Percentiles rank a stretch among this genome's conserved stretches.
phyloP scores from a whole-genome alignment of 2,888 invertebrate species.

The Agonopterix alstromeriana region DNA sequence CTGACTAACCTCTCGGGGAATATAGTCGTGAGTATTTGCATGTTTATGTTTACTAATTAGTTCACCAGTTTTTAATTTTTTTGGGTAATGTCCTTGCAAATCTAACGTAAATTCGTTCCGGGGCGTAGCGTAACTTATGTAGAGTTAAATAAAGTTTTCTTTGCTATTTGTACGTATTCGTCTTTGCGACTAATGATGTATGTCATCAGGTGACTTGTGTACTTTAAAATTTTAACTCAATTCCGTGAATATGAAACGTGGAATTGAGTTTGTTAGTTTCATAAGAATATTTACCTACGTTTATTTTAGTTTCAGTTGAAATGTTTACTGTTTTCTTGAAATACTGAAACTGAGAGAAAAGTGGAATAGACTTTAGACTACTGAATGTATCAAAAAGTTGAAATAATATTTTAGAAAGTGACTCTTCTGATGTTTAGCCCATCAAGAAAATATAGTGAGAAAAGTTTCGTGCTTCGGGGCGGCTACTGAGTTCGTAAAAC shows the following conservation, averaged over 20 bases:
- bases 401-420: no score
- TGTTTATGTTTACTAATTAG: no score
- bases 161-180: slow-evolving; percentile 29
- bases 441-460: no score
- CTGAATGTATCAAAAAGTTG: no score
- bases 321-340: no score
- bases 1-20: no score
- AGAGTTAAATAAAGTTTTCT: slow-evolving; percentile 52
- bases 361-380: neutral
- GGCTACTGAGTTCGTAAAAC: no score
- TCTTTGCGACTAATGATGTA: slow-evolving; percentile 55
- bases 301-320: no score
- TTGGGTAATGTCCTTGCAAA: slow-evolving; percentile 20
- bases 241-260: slow-evolving; percentile 29
- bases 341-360: neutral
- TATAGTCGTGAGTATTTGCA: no score
- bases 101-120: slow-evolving; percentile 21
- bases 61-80: neutral
- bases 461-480: no score
- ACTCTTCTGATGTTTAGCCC: no score
- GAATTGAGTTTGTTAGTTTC: slow-evolving; percentile 33
- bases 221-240: slow-evolving; percentile 42
- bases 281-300: no score
- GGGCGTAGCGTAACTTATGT: slow-evolving; percentile 32
- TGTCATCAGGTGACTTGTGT: slow-evolving; percentile 40